A percentile compares a stretch with the other conserved stretches of the same genome.
Conservation (phyloP, 2,113 vertebrate species). For the Lagopus muta region DNA sequence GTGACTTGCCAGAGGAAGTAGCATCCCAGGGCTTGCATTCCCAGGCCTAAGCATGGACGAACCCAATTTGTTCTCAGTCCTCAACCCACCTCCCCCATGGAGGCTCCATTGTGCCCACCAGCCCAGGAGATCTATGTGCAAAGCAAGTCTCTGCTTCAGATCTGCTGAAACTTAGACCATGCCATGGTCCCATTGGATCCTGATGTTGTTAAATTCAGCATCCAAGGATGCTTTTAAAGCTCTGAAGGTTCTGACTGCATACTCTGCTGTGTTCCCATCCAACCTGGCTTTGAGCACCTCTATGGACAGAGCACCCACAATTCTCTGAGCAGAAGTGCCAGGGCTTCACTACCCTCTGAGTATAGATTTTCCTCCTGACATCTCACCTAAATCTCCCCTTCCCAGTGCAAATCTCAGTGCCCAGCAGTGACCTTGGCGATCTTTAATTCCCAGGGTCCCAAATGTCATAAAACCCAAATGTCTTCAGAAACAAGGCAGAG, state of each 20-base stretch:
- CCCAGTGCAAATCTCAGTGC: neutral
- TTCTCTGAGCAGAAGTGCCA: no score
- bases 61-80: neutral
- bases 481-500: neutral
- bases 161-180: neutral
- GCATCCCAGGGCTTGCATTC: rapidly evolving
- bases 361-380: no score
- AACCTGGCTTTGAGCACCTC: no score
- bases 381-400: no score
- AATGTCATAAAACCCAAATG: constrained; percentile 23
- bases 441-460: constrained; percentile 10
- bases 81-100: neutral
- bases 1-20: neutral
- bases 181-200: neutral
- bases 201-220: neutral
- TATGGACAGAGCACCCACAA: no score
- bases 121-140: rapidly evolving
- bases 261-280: no score
- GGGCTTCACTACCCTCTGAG: no score
- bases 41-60: neutral
- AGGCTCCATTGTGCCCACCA: neutral
- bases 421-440: neutral
- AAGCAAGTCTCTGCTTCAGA: rapidly evolving
- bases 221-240: neutral
- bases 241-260: neutral